Conservation (phyloP, 2,113 vertebrate genomes). For the Gymnorhina tibicen region DNA sequence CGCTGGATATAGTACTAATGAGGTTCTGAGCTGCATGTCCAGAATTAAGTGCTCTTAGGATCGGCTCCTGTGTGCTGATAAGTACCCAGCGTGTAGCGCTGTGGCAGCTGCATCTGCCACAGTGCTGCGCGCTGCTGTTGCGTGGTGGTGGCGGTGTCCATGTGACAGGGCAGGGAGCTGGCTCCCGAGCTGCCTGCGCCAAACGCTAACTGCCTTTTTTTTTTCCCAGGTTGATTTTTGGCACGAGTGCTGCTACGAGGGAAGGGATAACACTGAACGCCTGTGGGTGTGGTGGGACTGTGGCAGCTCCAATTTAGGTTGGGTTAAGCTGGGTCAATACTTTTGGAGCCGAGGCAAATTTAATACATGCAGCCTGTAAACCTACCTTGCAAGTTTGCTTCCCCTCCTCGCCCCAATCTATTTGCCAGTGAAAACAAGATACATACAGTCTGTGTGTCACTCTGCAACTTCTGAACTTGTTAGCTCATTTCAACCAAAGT, state of each 20-base stretch:
- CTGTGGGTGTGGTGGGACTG: neutral
- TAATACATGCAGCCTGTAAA: neutral
- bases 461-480: neutral
- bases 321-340: neutral
- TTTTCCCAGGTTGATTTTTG: constrained; percentile 9
- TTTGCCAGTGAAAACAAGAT: neutral
- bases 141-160: neutral
- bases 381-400: neutral
- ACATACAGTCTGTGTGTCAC: neutral
- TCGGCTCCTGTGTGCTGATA: neutral
- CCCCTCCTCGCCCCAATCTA: rapidly evolving
- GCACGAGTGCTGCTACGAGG: neutral
- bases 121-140: neutral
- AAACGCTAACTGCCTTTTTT: neutral
- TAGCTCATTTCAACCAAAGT: neutral
- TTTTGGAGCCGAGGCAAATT: neutral
- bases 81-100: neutral
- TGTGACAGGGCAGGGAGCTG: constrained; percentile 35
- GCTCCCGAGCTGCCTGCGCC: neutral
- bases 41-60: neutral
- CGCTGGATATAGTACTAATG: neutral
- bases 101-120: constrained; percentile 10
- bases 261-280: neutral
- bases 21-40: neutral
- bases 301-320: neutral